These are phyloP conservation scores for Spialia ferax DNA, from an alignment of 2,888 invertebrate genomes.

Conservation along the genomic window DNA sequence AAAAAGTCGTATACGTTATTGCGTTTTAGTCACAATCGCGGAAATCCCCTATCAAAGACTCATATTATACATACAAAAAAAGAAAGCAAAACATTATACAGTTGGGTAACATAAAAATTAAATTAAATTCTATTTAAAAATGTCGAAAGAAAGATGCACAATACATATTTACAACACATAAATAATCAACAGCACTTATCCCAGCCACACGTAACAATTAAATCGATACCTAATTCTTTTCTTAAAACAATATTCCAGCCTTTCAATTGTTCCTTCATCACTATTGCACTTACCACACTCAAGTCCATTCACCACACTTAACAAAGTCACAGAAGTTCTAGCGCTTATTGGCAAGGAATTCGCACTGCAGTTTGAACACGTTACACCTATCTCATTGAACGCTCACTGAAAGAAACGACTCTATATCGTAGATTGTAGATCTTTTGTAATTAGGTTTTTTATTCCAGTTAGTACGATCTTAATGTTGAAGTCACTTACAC, in stretches of 20 bases:
- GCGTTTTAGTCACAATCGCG: conserved; percentile 41
- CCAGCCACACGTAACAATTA: conserved; percentile 14
- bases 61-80: conserved; percentile 18
- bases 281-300: conserved; percentile 22
- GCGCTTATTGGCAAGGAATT: conserved; percentile 23
- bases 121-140: conserved; percentile 44
- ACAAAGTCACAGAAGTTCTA: conserved; percentile 14
- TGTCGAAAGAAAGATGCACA: conserved; percentile 25
- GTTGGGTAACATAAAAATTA: conserved; percentile 60
- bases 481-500: too few species aligned
- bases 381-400: conserved; percentile 1
- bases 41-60: conserved; percentile 47
- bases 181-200: conserved; percentile 29
- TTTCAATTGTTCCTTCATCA: conserved; percentile 7
- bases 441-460: too few species aligned
- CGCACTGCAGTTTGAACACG: neutral
- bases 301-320: conserved; percentile 11
- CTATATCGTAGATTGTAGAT: too few species aligned
- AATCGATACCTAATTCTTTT: conserved; percentile 4
- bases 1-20: neutral
- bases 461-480: too few species aligned
- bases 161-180: conserved; percentile 26
- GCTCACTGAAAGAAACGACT: conserved; percentile 3
- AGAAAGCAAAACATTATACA: conserved; percentile 16
- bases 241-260: conserved; percentile 12